Evolutionary conservation across 2,113 vertebrate genomes (phyloP).

Genomic region (Arothron firmamentum): DNA sequence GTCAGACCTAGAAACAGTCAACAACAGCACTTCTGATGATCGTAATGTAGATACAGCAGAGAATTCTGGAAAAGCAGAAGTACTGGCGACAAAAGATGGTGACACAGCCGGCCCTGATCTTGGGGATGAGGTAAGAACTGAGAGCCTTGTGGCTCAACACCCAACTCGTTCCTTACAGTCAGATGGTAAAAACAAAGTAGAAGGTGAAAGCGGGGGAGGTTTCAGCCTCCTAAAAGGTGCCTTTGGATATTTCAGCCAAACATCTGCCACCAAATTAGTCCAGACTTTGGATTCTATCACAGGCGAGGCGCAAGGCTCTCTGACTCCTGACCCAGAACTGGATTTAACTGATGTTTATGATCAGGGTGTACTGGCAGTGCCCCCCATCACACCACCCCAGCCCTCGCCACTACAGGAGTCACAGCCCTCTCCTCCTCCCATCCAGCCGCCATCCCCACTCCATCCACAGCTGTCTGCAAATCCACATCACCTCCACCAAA

Average conservation of each 20-base stretch:
- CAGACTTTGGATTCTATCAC: not conserved
- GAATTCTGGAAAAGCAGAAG: not conserved
- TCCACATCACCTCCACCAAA: conserved; percentile 16
- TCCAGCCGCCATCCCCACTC: conserved; percentile 18
- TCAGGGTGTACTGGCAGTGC: not conserved
- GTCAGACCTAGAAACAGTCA: not conserved
- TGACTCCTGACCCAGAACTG: conserved; percentile 13
- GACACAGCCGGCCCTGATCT: not conserved
- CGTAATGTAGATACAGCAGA: not conserved
- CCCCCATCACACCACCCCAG: not conserved
- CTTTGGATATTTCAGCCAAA: conserved; percentile 40
- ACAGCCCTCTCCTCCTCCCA: conserved; percentile 2
- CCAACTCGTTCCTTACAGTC: not conserved
- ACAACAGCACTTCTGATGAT: not conserved
- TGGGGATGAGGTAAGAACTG: not conserved
- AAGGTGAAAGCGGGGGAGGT: conserved; percentile 13
- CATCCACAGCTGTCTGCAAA: not conserved
- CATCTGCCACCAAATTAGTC: conserved; percentile 5
- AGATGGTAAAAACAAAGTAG: not conserved
- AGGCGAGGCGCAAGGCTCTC: not conserved
- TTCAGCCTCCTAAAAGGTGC: conserved; percentile 42
- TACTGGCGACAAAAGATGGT: not conserved
- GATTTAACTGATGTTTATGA: not conserved
- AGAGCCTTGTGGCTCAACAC: not conserved
- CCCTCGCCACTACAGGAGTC: conserved; percentile 3